Evolutionary conservation across 2,888 invertebrate species (phyloP).

Genomic region (Molorchus minor): DNA sequence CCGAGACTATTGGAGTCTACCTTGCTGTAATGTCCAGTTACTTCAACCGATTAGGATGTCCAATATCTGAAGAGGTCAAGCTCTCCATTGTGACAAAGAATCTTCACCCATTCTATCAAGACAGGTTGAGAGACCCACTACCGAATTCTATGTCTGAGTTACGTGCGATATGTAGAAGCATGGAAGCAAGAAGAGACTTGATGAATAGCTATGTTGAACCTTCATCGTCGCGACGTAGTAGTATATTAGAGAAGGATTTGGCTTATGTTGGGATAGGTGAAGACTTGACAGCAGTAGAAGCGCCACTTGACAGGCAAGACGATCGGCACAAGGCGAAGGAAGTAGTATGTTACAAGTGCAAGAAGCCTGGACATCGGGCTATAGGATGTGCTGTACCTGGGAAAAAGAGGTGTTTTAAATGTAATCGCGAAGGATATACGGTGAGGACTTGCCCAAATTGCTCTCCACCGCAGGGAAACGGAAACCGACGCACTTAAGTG

Average conservation of each 20-base stretch:
- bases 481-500: conserved; percentile 2
- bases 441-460: conserved; percentile 10
- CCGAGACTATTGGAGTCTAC: conserved; percentile 2
- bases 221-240: background rate
- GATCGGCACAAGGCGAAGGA: background rate
- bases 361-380: conserved; percentile 7
- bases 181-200: background rate
- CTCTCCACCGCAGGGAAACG: conserved; percentile 11
- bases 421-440: conserved; percentile 9
- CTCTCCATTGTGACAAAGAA: background rate
- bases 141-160: conserved; percentile 1
- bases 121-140: background rate
- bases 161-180: background rate
- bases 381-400: background rate
- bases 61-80: background rate
- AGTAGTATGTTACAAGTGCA: conserved; percentile 8
- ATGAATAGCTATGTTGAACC: background rate
- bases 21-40: conserved; percentile 6
- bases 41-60: conserved; percentile 7
- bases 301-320: too few relatives aligned
- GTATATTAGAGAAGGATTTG: conserved; percentile 5
- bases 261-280: conserved; percentile 4
- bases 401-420: conserved; percentile 1
- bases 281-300: background rate
- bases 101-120: background rate